These are phyloP conservation scores for Bovichtus diacanthus DNA, from an alignment of 2,797 vertebrate genomes.

Conservation along the genomic window DNA sequence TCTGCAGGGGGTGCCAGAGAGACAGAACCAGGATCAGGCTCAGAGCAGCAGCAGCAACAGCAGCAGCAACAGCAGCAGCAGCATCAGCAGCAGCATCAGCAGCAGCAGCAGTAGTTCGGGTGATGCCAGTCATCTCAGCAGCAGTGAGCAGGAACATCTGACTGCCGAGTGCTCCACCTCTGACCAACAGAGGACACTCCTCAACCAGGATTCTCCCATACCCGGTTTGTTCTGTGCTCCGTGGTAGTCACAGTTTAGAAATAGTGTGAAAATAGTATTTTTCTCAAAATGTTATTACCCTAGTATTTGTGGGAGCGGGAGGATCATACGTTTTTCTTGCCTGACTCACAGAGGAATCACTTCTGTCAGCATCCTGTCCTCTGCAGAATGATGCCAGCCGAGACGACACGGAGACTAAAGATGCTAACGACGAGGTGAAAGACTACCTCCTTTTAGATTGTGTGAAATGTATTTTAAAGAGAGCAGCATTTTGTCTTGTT, in stretches of 20 bases:
- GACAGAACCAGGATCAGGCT: conserved; percentile 46
- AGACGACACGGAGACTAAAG: conserved; percentile 8
- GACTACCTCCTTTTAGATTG: neutral
- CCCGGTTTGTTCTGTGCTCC: conserved; percentile 58
- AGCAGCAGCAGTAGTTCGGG: neutral
- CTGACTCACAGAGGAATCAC: conserved; percentile 44
- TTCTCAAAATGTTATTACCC: fast-evolving
- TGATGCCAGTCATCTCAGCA: conserved; percentile 11
- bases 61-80: conserved; percentile 27
- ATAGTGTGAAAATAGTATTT: neutral
- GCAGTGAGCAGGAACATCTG: conserved; percentile 26
- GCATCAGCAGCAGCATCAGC: conserved; percentile 40
- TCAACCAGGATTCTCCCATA: conserved; percentile 31
- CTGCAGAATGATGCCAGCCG: conserved; percentile 40
- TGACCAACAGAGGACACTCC: conserved; percentile 64
- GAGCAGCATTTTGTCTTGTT: neutral
- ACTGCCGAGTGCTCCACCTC: conserved; percentile 22
- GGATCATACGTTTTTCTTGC: neutral
- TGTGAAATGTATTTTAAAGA: neutral
- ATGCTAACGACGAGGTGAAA: conserved; percentile 61
- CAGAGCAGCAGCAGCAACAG: conserved; percentile 46
- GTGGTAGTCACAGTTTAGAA: neutral
- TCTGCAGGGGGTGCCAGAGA: conserved; percentile 62
- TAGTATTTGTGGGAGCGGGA: neutral
- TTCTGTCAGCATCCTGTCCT: conserved; percentile 29